Evolutionary conservation across 2,113 vertebrate species (phyloP), one percentile per base, ranked within the genome.

Genomic region (Eclectus roratus): DNA sequence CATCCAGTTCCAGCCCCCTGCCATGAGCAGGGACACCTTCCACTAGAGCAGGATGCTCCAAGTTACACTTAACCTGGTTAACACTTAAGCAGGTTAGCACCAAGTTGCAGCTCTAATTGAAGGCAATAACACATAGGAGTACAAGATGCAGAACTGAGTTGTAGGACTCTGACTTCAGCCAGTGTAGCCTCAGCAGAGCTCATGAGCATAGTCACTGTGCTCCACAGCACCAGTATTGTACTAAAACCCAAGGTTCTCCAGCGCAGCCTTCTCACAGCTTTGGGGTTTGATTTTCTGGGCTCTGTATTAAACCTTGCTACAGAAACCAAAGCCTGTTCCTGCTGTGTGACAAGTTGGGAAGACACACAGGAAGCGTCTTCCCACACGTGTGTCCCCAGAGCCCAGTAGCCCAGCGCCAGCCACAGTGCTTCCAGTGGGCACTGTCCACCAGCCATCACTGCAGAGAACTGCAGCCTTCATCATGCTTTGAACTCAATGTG

Each of bases 351-450:
- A 16, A 35, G 46, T 17, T 17, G 28, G 66, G 52, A 39, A 20
- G 12, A 52, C 29, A 4, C 1, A 10, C 1, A 20, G 46, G 6
- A 25, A 33, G 20, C 1, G 21, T 13, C 6, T 24, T 8, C 21
- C 27, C 7, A 20, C 6, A 16, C 7, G 28, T 9, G 2, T 2
- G 7, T 44, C 46, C 33, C 41, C 55, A 21, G 19, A 56, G 19
- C 55, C 55, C 55, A 33, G 55, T 13, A 56, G 55, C 55, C 19
- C 31, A 56, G 55, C 8, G 2, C 55, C 55, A n/a, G 55, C 31
- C 55, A 56, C 55, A 56, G 12, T 20, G 31, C 31, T 8, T 49
- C 50, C 74, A 3, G 8, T 53, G 11, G 21, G 4, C 53, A 17
- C 79, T 53, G 11, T 17, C 3, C 53, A 13, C 71, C 28, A 3